Evolutionary conservation across 2,888 invertebrate genomes (phyloP).

Genomic region (Tenthredo scrophulariae): DNA sequence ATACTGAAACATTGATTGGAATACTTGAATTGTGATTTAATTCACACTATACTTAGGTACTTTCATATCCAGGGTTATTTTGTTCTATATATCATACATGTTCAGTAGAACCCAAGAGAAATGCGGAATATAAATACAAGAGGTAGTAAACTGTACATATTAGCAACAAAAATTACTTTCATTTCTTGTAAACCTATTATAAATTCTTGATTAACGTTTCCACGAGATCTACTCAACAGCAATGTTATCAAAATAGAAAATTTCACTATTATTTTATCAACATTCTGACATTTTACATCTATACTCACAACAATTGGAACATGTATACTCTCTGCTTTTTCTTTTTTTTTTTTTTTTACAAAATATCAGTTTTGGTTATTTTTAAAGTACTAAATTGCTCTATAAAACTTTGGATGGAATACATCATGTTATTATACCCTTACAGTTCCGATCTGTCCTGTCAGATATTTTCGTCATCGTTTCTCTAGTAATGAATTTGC

Average conservation of each 20-base stretch:
- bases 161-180: constrained; percentile 11
- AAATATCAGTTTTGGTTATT: not conserved
- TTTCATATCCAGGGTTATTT: constrained; percentile 47
- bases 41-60: constrained; percentile 14
- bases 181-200: constrained; percentile 25
- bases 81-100: constrained; percentile 22
- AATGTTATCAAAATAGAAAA: not conserved
- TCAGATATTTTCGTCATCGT: not conserved
- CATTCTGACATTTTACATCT: not conserved
- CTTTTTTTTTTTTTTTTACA: not conserved
- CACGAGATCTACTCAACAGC: constrained; percentile 31
- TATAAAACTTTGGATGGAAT: not conserved
- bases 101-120: constrained; percentile 53
- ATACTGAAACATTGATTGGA: not conserved
- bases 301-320: not conserved
- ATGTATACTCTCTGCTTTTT: not conserved
- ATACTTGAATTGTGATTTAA: constrained; percentile 22
- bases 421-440: not conserved
- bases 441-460: not conserved
- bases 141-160: constrained; percentile 18
- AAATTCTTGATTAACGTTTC: not conserved
- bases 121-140: constrained; percentile 31
- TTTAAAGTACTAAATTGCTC: not conserved
- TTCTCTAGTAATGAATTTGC: not conserved
- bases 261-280: not conserved